phyloP scores from a whole-genome alignment of 2,113 vertebrate genomes.

The Urocolius indicus region DNA sequence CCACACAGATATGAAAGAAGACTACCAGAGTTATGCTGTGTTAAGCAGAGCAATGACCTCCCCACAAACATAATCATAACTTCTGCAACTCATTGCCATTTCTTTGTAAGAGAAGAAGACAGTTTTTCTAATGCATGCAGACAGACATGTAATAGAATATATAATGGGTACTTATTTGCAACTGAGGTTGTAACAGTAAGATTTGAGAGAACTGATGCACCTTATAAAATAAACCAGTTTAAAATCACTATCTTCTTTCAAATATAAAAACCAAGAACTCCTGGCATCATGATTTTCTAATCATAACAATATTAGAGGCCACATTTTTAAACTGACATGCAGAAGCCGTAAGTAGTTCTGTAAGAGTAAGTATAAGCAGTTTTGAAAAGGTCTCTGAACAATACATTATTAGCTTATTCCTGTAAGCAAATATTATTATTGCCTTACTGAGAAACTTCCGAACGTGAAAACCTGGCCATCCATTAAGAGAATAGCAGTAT shows the following conservation, averaged over 20 bases:
- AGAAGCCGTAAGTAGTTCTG: not conserved
- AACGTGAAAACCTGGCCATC: constrained; percentile 99
- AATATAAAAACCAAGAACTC: not conserved
- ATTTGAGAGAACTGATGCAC: not conserved
- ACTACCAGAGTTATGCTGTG: not conserved
- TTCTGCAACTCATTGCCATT: not conserved
- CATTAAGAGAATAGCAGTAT: constrained; percentile 93
- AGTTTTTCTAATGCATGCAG: not conserved
- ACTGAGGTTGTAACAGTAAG: not conserved
- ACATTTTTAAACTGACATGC: not conserved
- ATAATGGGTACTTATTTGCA: not conserved
- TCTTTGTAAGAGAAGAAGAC: not conserved
- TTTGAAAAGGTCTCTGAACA: not conserved
- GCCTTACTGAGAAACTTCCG: constrained; percentile 97
- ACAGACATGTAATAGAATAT: not conserved
- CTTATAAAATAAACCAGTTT: not conserved
- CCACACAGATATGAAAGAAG: not conserved
- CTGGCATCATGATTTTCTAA: not conserved
- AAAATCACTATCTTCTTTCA: not conserved
- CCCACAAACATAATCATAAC: not conserved
- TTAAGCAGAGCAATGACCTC: not conserved
- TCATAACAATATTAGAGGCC: not conserved
- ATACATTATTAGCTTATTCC: not conserved
- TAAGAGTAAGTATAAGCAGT: not conserved
- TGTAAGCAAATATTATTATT: not conserved